Conservation (phyloP, 2,797 vertebrate genomes). For the Pogonophryne albipinna region DNA sequence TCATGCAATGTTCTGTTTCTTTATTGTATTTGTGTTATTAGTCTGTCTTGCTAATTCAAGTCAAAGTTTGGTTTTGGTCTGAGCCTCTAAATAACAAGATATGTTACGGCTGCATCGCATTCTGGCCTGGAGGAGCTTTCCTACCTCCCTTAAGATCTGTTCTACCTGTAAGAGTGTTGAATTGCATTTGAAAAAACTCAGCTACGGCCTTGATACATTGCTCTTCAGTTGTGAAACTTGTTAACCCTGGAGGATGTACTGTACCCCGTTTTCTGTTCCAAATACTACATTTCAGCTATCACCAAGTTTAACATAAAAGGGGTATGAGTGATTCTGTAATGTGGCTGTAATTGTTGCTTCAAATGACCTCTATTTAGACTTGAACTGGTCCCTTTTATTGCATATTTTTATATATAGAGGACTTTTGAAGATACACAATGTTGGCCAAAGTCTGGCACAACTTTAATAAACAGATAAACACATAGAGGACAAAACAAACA, state of each 20-base stretch:
- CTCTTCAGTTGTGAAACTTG: constrained; percentile 28
- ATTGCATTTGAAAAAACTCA: not conserved
- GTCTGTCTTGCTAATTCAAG: not conserved
- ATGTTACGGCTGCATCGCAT: not conserved
- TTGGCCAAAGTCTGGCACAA: constrained; percentile 12
- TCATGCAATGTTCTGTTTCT: not conserved
- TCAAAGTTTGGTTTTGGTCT: not conserved
- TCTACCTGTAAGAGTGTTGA: constrained; percentile 11
- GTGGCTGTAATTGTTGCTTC: not conserved
- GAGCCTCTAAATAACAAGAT: constrained; percentile 14
- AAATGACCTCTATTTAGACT: constrained; percentile 1
- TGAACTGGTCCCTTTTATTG: not conserved
- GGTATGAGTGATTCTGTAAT: constrained; percentile 1
- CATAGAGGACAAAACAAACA: constrained; percentile 2
- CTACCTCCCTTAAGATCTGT: not conserved
- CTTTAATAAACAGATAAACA: constrained; percentile 14
- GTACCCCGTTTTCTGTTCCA: constrained; percentile 17
- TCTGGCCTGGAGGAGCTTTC: constrained; percentile 1
- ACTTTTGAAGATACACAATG: constrained; percentile 20
- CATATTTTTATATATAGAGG: constrained; percentile 13
- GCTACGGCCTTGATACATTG: constrained; percentile 18
- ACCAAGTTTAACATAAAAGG: constrained; percentile 16
- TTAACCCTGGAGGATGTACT: constrained; percentile 3
- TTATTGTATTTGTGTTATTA: not conserved
- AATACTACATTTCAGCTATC: constrained; percentile 26